Percentiles rank a stretch among this genome's conserved stretches.
Evolutionary conservation across 2,797 vertebrate species (phyloP).

Genomic region (Delichon dasypus): DNA sequence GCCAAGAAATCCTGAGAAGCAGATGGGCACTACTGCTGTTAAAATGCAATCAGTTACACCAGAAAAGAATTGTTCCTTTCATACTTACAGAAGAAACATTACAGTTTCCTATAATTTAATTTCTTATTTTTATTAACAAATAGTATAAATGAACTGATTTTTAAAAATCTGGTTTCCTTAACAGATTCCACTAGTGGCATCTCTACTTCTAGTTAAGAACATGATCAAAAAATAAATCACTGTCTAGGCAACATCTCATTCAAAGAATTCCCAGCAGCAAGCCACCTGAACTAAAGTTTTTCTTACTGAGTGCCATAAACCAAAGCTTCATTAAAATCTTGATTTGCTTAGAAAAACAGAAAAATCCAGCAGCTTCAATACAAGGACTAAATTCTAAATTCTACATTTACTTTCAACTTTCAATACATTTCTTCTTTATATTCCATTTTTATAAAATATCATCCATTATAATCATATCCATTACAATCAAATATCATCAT

Average conservation of each 20-base stretch:
- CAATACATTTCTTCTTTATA: background rate
- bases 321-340: background rate
- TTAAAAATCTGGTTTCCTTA: background rate
- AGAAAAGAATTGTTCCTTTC: background rate
- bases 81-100: background rate
- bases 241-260: background rate
- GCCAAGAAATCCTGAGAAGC: slow-evolving; percentile 53
- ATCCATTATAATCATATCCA: background rate
- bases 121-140: slow-evolving; percentile 9
- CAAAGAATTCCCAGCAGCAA: background rate
- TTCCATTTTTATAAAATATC: background rate
- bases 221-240: background rate
- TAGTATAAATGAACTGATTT: background rate
- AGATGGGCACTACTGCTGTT: slow-evolving; percentile 52
- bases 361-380: background rate
- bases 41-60: slow-evolving; percentile 19
- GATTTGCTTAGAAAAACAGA: background rate
- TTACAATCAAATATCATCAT: background rate
- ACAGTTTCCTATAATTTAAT: background rate
- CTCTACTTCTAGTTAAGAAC: background rate
- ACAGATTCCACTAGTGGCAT: background rate
- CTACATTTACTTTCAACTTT: background rate
- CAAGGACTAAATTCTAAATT: background rate
- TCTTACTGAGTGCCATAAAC: background rate
- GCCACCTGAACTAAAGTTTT: background rate